phyloP scores from a whole-genome alignment of 1,140 invertebrate species.

The Schlechtendalia chinensis region DNA sequence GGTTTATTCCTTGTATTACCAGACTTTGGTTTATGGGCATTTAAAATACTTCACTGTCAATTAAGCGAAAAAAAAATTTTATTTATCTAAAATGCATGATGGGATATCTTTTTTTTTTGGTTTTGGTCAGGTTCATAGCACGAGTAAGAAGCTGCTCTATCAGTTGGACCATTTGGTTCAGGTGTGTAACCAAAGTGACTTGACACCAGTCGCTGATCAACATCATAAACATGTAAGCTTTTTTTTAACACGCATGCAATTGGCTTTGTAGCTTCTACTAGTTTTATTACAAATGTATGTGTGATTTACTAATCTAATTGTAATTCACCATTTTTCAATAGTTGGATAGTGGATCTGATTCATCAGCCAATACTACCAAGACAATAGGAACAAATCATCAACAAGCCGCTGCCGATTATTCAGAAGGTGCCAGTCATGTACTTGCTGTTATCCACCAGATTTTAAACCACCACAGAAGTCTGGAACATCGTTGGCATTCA shows the following conservation, averaged over 20 bases:
- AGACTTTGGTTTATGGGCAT: conserved; percentile 10
- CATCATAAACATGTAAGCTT: conserved; percentile 71
- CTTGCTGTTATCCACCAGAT: conserved; percentile 90
- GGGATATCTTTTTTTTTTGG: conserved; percentile 57
- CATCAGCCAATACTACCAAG: conserved; percentile 47
- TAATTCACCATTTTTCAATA: conserved; percentile 51
- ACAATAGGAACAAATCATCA: conserved; percentile 50
- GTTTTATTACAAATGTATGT: conserved; percentile 39
- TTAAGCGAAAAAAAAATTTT: not conserved
- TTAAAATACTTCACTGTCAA: conserved; percentile 22
- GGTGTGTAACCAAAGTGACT: conserved; percentile 77
- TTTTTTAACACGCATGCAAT: conserved; percentile 47
- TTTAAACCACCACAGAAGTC: conserved; percentile 83
- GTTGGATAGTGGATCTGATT: conserved; percentile 52
- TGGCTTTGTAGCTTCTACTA: not conserved
- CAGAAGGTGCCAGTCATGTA: conserved; percentile 86
- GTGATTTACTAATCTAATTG: conserved; percentile 18
- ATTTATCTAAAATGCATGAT: conserved; percentile 52
- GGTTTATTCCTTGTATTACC: conserved; percentile 30
- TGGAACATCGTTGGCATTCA: conserved; percentile 91
- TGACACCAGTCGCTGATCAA: conserved; percentile 59
- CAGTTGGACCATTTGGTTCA: conserved; percentile 93
- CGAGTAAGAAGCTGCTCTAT: conserved; percentile 93
- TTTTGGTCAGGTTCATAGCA: conserved; percentile 79
- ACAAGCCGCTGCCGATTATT: conserved; percentile 93